phyloP scores from a whole-genome alignment of 2,888 invertebrate genomes.

The Heliconius cydno region DNA sequence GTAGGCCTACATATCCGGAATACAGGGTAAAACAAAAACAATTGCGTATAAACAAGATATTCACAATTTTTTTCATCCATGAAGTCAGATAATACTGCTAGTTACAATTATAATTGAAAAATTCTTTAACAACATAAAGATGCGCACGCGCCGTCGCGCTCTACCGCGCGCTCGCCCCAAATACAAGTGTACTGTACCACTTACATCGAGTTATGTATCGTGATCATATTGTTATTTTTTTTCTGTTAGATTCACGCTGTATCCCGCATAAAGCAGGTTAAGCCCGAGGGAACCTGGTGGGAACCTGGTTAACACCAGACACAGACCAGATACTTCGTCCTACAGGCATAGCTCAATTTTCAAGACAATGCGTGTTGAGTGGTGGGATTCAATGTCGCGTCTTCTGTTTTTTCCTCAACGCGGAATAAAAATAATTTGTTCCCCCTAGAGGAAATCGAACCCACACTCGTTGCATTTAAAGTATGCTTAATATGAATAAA shows the following conservation, averaged over 20 bases:
- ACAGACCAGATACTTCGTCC: too few relatives aligned
- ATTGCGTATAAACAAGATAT: background rate
- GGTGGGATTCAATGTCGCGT: too few relatives aligned
- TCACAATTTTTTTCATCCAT: background rate
- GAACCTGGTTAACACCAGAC: too few relatives aligned
- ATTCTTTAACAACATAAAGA: conserved; percentile 44
- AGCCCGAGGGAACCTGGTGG: too few relatives aligned
- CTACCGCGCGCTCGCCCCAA: conserved; percentile 54
- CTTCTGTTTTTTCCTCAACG: too few relatives aligned
- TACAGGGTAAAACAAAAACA: background rate
- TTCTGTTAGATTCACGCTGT: background rate
- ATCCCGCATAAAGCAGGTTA: background rate
- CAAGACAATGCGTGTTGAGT: too few relatives aligned
- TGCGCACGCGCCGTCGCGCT: conserved; percentile 55
- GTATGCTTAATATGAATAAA: too few relatives aligned
- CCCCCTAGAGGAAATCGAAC: too few relatives aligned
- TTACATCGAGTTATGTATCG: conserved; percentile 51
- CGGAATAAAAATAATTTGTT: too few relatives aligned
- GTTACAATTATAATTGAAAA: conserved; percentile 8
- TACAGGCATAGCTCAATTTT: too few relatives aligned
- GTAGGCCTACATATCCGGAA: too few relatives aligned
- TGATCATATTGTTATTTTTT: background rate
- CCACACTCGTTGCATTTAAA: too few relatives aligned
- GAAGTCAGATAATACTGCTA: background rate
- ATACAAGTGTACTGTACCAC: conserved; percentile 55